Base-by-base conservation (phyloP, 2,113 vertebrate species). In the Apteryx mantelli region DNA sequence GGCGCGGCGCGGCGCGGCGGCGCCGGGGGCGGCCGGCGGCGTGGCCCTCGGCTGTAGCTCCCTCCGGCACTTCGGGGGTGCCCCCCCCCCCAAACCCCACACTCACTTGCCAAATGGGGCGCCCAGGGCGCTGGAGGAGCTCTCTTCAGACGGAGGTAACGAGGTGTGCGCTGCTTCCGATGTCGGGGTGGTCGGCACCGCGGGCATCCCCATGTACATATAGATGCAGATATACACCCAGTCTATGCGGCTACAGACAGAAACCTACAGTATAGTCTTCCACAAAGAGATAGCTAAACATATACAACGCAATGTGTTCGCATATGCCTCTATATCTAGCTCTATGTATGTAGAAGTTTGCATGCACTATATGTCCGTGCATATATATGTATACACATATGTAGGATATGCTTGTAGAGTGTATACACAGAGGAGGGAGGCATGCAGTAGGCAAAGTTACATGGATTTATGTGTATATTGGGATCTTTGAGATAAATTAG, bases 401-500 rank as follows among this genome's bases (percentile, higher is more conserved):
- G 2, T n/a, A 76, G 79, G 13, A 8, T 52, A 17, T 11, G 32
- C 10, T 28, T 48, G 46, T 14, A 63, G 74, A 65, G 63, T 2
- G 48, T 42, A 36, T 14, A 32, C 8, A 19, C 1, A 15, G 22
- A 14, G 15, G 11, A 75, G n/a, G 46, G 6, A 42, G 11, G 16
- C 56, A 22, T 56, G 38, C 32, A 5, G 16, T 46, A 56, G 66
- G 89, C 13, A 2, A n/a, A 66, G 20, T 55, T 80, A 40, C 17
- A 0, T 14, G 32, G 38, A 38, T 42, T 60, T 76, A 10, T 0
- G 8, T 36, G 26, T 16, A 5, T 50, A 14, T 14, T 18, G 20
- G 32, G 11, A 83, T 89, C 28, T 74, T 69, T 2, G 26, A 22
- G 69, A 73, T 44, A 89, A 70, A 89, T 44, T 3, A 73, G 40